phyloP scores from a whole-genome alignment of 2,888 invertebrate species.

The Bugulina stolonifera region DNA sequence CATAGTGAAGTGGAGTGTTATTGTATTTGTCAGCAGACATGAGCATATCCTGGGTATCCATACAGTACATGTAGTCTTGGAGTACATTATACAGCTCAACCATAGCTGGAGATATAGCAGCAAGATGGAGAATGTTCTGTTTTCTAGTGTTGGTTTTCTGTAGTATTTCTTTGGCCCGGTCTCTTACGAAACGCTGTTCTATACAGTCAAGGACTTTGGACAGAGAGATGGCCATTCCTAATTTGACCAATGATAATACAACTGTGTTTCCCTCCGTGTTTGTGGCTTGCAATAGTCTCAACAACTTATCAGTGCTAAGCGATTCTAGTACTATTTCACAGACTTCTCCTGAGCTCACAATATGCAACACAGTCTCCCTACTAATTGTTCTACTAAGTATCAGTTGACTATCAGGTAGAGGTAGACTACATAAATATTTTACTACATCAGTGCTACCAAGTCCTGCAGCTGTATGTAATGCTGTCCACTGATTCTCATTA shows the following conservation, averaged over 20 bases:
- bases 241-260: not conserved
- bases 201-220: not conserved
- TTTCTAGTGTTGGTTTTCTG: not conserved
- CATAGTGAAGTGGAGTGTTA: not conserved
- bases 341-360: not conserved
- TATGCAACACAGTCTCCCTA: not conserved
- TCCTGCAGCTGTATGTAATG: not conserved
- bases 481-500: not conserved
- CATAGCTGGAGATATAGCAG: not conserved
- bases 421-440: not conserved
- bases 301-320: not conserved
- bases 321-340: not conserved
- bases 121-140: not conserved
- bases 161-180: not conserved
- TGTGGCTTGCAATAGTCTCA: not conserved
- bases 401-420: not conserved
- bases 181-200: not conserved
- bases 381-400: not conserved
- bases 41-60: not conserved
- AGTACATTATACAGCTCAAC: not conserved
- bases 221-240: not conserved
- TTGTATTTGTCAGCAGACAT: not conserved
- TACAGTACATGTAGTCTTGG: not conserved
- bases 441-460: not conserved
- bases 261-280: not conserved